Conservation (phyloP, 2,888 invertebrate species). For the Subacronicta megacephala region DNA sequence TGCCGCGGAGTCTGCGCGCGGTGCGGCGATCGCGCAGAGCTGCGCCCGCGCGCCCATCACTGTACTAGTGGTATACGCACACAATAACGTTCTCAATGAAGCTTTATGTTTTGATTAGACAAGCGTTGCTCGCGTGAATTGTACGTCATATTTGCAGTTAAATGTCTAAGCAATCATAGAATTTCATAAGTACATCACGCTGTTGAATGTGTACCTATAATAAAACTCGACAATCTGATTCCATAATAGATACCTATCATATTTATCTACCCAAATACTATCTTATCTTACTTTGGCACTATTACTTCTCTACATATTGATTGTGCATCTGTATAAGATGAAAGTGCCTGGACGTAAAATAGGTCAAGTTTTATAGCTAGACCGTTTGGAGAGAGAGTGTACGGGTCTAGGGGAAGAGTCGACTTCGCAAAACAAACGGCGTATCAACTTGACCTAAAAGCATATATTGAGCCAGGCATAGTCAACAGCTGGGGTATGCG, state of each 20-base stretch:
- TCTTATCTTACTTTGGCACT: too few relatives aligned
- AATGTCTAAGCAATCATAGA: too few relatives aligned
- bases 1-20: constrained; percentile 75
- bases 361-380: constrained; percentile 32
- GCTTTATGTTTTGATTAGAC: constrained; percentile 21
- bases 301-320: too few relatives aligned
- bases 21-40: constrained; percentile 50
- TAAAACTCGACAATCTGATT: too few relatives aligned
- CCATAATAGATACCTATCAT: too few relatives aligned
- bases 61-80: constrained; percentile 29
- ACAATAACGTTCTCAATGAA: constrained; percentile 28
- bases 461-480: constrained; percentile 34
- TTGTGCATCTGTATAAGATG: constrained; percentile 3
- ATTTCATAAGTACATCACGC: neutral
- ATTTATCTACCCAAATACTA: too few relatives aligned
- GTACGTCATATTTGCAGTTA: too few relatives aligned
- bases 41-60: constrained; percentile 28
- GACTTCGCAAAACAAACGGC: constrained; percentile 41
- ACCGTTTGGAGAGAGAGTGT: constrained; percentile 12
- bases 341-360: constrained; percentile 29
- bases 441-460: constrained; percentile 26
- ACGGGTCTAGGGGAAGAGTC: constrained; percentile 23
- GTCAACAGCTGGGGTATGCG: constrained; percentile 27
- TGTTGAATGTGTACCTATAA: neutral
- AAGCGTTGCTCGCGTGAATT: constrained; percentile 7